A percentile compares a stretch with the other conserved stretches of the same genome.
Conservation (phyloP, 2,113 vertebrate species). For the Lasiurus cinereus region DNA sequence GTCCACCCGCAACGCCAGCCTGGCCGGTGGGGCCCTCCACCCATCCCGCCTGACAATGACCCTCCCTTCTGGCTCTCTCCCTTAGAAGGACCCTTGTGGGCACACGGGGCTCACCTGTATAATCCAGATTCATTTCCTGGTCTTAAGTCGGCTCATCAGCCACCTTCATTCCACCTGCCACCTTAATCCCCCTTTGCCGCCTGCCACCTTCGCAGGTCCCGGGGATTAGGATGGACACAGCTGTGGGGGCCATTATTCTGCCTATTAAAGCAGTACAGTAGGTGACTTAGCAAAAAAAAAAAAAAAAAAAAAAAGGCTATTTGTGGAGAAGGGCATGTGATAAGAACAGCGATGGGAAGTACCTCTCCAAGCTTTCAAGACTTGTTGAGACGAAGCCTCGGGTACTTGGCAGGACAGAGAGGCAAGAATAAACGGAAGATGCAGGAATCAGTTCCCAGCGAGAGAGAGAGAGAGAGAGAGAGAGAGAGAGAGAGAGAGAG, state of each 20-base stretch:
- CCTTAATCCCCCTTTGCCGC: not conserved
- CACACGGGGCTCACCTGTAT: not conserved
- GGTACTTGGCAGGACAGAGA: slow-evolving; percentile 73
- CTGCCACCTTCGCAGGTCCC: not conserved
- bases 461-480: not conserved
- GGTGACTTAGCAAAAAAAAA: not conserved
- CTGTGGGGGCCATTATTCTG: not conserved
- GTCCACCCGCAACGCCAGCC: not conserved
- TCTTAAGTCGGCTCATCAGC: not conserved
- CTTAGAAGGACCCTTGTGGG: not conserved
- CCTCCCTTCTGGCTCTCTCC: not conserved
- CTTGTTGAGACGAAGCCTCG: slow-evolving; percentile 79
- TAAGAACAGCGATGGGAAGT: not conserved
- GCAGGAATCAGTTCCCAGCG: slow-evolving; percentile 44
- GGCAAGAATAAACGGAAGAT: slow-evolving; percentile 61
- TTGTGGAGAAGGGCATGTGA: slow-evolving; percentile 32
- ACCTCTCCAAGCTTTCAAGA: slow-evolving; percentile 51
- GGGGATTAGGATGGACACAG: not conserved
- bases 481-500: not conserved
- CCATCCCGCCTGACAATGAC: rapidly evolving
- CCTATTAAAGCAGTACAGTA: not conserved
- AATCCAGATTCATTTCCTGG: not conserved
- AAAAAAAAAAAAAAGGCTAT: slow-evolving; percentile 7
- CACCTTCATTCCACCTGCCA: not conserved
- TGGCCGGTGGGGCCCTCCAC: rapidly evolving